Base-by-base conservation (phyloP, 2,113 vertebrate species). In the Pomatostomus ruficeps region DNA sequence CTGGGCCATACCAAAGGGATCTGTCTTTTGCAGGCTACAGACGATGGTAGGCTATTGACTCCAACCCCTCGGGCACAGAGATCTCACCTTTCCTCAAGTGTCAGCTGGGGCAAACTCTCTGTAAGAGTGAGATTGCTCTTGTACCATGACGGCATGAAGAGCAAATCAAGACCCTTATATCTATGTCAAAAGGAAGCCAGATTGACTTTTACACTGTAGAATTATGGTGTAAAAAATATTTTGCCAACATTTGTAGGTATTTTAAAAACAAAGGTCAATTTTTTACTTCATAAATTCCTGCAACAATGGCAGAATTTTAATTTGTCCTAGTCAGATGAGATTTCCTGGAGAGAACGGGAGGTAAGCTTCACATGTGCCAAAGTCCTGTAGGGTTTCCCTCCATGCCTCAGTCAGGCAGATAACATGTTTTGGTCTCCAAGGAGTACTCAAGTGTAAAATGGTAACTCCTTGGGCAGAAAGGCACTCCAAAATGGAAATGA, bases 401-500 rank as follows among this genome's bases (percentile, higher is more conserved):
- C 40, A 33, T 28, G 16, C 38, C 14, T 88, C 35, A 48, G 38
- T 72, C 6, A 88, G 57, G 68, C 35, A 85, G 43, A 43, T 17
- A 79, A n/a, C 26, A 4, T 24, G 20, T 54, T 58, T 62, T 89
- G 49, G 51, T 70, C 33, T 88, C 61, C 59, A 85, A 67, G 54
- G 85, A 82, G 77, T 22, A 15, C 24, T 92, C 33, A 62, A 35
- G 28, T 61, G 26, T 90, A 91, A 97, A 91, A 85, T 58, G 33
- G 25, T 23, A 75, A 33, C 22, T 89, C 13, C 11, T 63, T 72
- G 63, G 40, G 38, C 59, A 96, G 25, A 83, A 38, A 83, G 93
- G 40, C 20, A 14, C 65, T 95, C 76, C 33, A 86, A 95, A 97
- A 96, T 70, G 68, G 26, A 95, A 94, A 75, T 51, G 33, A 91